A percentile compares a stretch with the other conserved stretches of the same genome.
Conservation (phyloP, 2,113 vertebrate genomes). For the Addax nasomaculatus region DNA sequence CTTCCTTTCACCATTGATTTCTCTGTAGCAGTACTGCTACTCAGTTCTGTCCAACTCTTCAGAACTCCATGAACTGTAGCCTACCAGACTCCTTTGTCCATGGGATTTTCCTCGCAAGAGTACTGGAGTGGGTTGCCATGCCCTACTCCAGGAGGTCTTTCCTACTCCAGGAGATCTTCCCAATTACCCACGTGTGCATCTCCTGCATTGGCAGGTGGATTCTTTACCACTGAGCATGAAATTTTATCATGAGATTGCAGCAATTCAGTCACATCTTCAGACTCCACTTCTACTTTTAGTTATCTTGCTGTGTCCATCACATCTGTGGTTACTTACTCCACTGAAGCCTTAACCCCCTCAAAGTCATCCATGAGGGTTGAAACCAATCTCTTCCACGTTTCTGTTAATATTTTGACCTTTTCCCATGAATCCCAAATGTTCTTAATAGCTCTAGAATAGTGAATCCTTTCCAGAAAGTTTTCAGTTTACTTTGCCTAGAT, state of each 20-base stretch:
- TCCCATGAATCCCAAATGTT: background rate
- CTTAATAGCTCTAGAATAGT: background rate
- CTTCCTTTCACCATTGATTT: background rate
- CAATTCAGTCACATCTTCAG: background rate
- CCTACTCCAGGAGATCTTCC: background rate
- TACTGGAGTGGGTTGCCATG: background rate
- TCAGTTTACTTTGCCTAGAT: background rate
- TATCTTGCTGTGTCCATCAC: background rate
- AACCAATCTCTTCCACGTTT: background rate
- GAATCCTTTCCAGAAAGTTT: background rate
- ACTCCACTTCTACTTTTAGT: background rate
- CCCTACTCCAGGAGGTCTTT: background rate
- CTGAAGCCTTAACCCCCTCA: background rate
- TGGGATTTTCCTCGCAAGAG: background rate
- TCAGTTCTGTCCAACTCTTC: background rate
- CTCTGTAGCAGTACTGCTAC: background rate
- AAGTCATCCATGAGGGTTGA: background rate
- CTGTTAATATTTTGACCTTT: background rate
- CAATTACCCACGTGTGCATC: background rate
- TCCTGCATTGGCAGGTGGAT: background rate
- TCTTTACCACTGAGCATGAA: background rate
- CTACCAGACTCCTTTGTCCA: background rate
- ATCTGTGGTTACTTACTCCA: background rate
- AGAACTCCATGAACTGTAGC: background rate
- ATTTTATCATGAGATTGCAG: background rate